Evolutionary conservation across 2,888 invertebrate genomes (phyloP).

Genomic region (Bellardia pandia): DNA sequence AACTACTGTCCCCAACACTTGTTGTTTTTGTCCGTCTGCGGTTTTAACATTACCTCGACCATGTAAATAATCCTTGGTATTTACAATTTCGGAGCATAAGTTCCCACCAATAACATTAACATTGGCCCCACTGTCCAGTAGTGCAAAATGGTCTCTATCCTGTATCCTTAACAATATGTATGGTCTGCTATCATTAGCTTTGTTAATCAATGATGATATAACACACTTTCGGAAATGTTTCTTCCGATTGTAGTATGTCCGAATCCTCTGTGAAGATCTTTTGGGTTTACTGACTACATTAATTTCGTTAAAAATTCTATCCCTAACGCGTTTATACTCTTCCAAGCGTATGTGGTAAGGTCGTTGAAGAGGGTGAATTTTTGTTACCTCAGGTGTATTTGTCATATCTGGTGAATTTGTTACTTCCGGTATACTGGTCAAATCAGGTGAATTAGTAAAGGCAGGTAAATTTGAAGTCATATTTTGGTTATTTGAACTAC

Average conservation of each 20-base stretch:
- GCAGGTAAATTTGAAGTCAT: no score
- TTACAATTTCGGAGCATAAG: neutral
- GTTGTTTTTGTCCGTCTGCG: neutral
- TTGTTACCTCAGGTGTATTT: neutral
- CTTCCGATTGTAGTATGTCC: neutral
- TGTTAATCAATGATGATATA: neutral
- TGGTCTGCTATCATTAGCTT: neutral
- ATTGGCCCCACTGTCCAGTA: neutral
- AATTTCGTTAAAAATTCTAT: neutral
- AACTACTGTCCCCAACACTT: neutral
- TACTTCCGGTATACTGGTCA: no score
- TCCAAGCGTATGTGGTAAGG: neutral
- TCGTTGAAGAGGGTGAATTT: neutral
- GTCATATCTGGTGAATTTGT: no score
- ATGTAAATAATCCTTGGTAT: neutral
- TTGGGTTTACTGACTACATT: neutral
- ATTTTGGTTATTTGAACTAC: no score
- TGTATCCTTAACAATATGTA: neutral
- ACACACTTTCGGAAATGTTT: neutral
- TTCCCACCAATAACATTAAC: neutral
- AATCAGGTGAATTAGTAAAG: no score
- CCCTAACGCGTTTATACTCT: neutral
- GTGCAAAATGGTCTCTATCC: neutral
- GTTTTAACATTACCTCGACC: neutral
- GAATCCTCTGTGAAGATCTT: neutral